Conservation (phyloP, 1,140 invertebrate species). For the Polyergus mexicanus region DNA sequence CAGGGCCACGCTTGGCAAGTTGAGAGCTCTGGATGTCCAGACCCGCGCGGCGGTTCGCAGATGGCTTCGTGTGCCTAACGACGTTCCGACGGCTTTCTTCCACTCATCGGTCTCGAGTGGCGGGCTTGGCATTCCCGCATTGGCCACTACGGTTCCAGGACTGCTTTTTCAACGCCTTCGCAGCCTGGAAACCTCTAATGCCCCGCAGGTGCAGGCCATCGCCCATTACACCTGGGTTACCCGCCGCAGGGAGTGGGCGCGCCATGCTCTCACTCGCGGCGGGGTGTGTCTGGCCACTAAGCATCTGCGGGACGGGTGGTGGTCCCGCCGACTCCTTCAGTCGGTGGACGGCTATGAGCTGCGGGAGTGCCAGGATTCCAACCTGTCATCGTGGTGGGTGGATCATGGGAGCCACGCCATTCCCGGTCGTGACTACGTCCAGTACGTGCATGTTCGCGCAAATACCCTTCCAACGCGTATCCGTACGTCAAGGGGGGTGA, state of each 20-base stretch:
- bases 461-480: no score
- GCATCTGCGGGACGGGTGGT: no score
- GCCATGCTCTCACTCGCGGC: no score
- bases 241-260: not conserved
- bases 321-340: no score
- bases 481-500: no score
- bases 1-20: not conserved
- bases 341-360: no score
- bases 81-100: constrained; percentile 52
- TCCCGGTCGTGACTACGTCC: no score
- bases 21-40: not conserved
- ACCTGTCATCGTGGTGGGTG: no score
- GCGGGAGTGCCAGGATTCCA: no score
- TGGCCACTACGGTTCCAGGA: constrained; percentile 23
- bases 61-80: not conserved
- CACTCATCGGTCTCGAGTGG: constrained; percentile 51
- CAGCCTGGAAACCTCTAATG: not conserved
- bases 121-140: constrained; percentile 59
- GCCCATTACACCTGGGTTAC: not conserved
- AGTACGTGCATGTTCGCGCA: no score
- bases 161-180: not conserved
- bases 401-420: no score
- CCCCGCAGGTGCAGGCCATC: not conserved
- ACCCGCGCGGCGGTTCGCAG: not conserved
- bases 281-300: no score